These are phyloP conservation scores for Epinephelus coioides DNA, from an alignment of 2,797 vertebrate species.

Conservation along the genomic window DNA sequence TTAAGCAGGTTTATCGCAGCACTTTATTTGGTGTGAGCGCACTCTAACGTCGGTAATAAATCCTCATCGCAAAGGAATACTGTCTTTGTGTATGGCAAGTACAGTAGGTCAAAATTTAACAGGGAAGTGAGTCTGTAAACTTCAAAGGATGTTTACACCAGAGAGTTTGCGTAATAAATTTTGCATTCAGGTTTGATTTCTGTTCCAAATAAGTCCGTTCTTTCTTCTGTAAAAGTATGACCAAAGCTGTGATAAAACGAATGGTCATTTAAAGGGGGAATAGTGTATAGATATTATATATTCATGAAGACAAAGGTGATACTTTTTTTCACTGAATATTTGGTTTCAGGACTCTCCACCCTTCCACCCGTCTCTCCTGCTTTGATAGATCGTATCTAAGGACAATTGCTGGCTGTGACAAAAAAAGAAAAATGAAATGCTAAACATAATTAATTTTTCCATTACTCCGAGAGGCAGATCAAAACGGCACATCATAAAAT, in stretches of 20 bases:
- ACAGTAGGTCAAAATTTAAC: not conserved
- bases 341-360: not conserved
- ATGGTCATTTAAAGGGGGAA: not conserved
- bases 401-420: not conserved
- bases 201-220: not conserved
- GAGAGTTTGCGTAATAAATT: not conserved
- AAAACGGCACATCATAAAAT: not conserved
- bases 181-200: not conserved
- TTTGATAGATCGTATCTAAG: not conserved
- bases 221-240: not conserved
- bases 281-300: not conserved
- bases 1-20: not conserved
- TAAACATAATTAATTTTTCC: not conserved
- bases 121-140: not conserved
- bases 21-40: not conserved
- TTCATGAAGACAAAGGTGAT: no score
- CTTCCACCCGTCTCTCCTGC: not conserved
- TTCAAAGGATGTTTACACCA: not conserved
- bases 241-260: not conserved
- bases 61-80: not conserved
- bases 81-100: not conserved
- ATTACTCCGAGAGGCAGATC: not conserved
- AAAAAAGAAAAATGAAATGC: no score
- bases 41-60: not conserved
- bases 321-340: not conserved